Conservation (phyloP, 2,797 vertebrate genomes). For the Lepidocolaptes lacrymiger region DNA sequence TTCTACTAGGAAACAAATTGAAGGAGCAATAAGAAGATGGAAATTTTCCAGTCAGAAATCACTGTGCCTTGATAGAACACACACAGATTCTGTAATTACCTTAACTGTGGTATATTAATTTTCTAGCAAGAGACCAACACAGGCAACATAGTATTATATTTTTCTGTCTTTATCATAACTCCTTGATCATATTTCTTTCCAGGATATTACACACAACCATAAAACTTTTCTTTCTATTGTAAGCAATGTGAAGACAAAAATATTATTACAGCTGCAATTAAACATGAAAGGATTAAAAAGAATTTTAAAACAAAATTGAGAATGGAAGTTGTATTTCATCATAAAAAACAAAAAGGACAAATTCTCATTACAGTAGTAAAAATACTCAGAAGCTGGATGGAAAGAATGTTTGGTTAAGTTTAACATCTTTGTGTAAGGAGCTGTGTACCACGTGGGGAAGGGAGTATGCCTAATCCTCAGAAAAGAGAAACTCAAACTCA, state of each 20-base stretch:
- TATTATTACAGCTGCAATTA: not conserved
- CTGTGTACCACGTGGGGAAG: not conserved
- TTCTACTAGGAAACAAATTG: slow-evolving; percentile 40
- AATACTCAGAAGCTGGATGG: not conserved
- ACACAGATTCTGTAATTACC: slow-evolving; percentile 23
- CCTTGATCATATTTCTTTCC: not conserved
- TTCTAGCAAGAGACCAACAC: not conserved
- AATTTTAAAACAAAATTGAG: not conserved
- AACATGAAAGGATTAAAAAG: not conserved
- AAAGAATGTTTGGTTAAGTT: not conserved
- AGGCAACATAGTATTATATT: not conserved
- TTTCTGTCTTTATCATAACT: slow-evolving; percentile 4
- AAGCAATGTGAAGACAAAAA: not conserved
- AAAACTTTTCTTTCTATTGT: not conserved
- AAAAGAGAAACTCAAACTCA: not conserved
- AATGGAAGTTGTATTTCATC: not conserved
- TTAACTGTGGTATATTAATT: slow-evolving; percentile 20
- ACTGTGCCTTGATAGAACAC: slow-evolving; percentile 8
- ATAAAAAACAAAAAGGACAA: not conserved
- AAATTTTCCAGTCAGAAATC: slow-evolving; percentile 22
- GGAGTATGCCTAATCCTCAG: not conserved
- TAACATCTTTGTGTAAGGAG: not conserved
- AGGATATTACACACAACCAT: not conserved
- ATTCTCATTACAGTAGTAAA: not conserved
- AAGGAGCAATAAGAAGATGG: not conserved